Evolutionary conservation across 2,113 vertebrate species (phyloP), one percentile per base, ranked within the genome.

Genomic region (Micronycteris hirsuta): DNA sequence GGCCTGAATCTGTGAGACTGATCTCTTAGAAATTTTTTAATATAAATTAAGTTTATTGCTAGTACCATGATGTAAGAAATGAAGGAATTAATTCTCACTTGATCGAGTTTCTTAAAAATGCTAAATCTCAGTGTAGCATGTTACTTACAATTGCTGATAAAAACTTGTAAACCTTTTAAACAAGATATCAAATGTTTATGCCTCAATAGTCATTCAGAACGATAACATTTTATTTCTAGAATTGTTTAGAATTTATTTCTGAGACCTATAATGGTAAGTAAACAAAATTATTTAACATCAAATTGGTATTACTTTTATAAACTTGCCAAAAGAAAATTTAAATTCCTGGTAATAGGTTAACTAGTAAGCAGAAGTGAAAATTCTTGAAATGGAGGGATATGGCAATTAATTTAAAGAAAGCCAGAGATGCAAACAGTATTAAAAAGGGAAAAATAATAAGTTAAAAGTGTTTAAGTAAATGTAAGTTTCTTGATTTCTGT

Each of bases 1-100:
- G 78, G 28, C 58, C 41, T 54, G 70, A 95, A 97, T 94, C 86
- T 95, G 0, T 89, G 83, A 90, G 92, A 83, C 54, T 96, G 95
- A 95, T 78, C 70, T 97, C 96, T 96, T 96, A 96, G 96, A 97
- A 98, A 97, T 93, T 22, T 76, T 93, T 80, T 97, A 89, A 88
- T 97, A 96, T 95, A 97, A 97, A 97, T 96, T 96, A 87, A 0
- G 92, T 95, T 92, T 96, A 95, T 58, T 96, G 52, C n/a, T 86
- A 97, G 91, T 89, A 76, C 89, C 86, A 73, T 95, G 92, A 96
- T 82, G 63, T 89, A 87, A 94, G 80, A 97, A 97, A 97, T 89
- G 16, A 73, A 95, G 85, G 93, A 91, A n/a, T 90, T 45, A 80
- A 95, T 93, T 96, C 78, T 89, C 38, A 92, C 54, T 97, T 89